Base-by-base conservation (phyloP, 2,797 vertebrate species). In the Labroides dimidiatus region DNA sequence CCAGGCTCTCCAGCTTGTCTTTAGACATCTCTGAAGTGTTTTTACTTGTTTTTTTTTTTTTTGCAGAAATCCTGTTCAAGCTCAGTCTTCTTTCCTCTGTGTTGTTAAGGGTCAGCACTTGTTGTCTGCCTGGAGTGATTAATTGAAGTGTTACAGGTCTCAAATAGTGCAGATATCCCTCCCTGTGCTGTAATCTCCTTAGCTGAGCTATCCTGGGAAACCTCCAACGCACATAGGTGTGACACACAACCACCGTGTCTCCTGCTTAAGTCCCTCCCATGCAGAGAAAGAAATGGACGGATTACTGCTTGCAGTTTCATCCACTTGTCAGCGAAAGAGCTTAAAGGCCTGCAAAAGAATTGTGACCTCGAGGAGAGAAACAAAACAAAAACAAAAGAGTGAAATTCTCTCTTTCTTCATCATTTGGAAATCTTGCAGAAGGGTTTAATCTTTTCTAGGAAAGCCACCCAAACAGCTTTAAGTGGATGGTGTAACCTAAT, bases 1-100 rank as follows among this genome's bases (percentile, higher is more conserved):
- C 95, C 87, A 96, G 89, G 1, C 92, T 92, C 78, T 96, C 96
- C 81, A 96, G 88, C 74, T 96, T 96, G 65, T 96, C 95, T 70
- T 89, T 94, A 10, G 95, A 96, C 96, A 96, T 96, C 44, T 61
- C 27, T 10, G 16, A 17, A 10, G 15, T 6, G 12, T 13, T 60
- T 33, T 37, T 20, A 4, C 64, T 63, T 19, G 47, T 45, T 69
- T 48, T 2, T 7, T n/a, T 16, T 47, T 45, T 69, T 48, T 2
- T 7, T 20, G 13, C 5, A 0, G 42, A 13, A 10, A 15, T 53
- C 23, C 17, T 36, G 6, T 15, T 42, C 4, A 5, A 21, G 58
- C 11, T 64, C 30, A 2, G 14, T 37, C 62, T 62, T 12, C 39
- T 58, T 42, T 49, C 30, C 24, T 42, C 45, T 4, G 30, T 33